Base-by-base conservation (phyloP, 1,140 invertebrate species). In the Campoletis sonorensis region DNA sequence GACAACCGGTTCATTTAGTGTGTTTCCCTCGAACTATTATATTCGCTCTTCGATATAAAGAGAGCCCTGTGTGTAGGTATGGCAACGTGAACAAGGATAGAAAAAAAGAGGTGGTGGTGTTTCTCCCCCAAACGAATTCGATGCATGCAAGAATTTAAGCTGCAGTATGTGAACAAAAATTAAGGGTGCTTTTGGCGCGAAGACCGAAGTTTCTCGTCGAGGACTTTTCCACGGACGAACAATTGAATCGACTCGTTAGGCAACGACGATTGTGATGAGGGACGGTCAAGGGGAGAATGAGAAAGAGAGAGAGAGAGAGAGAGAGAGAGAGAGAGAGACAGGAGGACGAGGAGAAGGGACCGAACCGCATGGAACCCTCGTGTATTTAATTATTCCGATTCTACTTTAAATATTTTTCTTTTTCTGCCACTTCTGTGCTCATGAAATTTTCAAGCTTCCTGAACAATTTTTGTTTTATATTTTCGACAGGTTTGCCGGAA, bases 181-280 rank as follows among this genome's bases (percentile, higher is more conserved):
- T 75, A 54, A 75, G 72, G 72, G 72, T 54, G 40, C 72, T 75
- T 54, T 75, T 26, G 40, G 15, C 23, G 23, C 23, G 54, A 49
- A 75, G 72, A 23, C 33, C 49, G 40, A 75, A 75, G 45, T 75
- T 75, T 75, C 26, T 40, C 37, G 72, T 75, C 72, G 72, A 75
- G 72, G 54, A 75, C 72, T 75, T 75, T 75, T 75, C 72, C 10
- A 26, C 72, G 72, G 23, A 15, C 45, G 72, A 75, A 75, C 72
- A 75, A 75, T 75, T 75, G 72, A 75, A 75, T 75, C 72, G 72
- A 75, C 72, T 75, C 72, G 72, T 75, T 75, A 75, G 72, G 45
- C 40, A 27, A 16, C 72, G 49, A 30, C 26, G 72, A 75, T 54
- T 16, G 72, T 26, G 49, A 75, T 54, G 23, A 75, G 40, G 72